phyloP scores from a whole-genome alignment of 2,797 vertebrate species.

The Phrynocephalus vlangalii region DNA sequence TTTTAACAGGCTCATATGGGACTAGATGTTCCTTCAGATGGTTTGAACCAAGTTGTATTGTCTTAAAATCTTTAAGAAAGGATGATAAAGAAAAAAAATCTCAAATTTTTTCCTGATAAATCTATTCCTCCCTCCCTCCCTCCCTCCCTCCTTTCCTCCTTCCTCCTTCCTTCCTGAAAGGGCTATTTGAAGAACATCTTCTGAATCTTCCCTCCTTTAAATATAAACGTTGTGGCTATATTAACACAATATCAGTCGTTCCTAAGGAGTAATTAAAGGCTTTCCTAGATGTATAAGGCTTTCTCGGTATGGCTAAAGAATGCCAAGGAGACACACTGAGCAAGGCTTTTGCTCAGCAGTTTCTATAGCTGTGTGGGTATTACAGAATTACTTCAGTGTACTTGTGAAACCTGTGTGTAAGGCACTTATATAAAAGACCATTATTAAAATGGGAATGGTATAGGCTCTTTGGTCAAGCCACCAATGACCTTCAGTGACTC shows the following conservation, averaged over 20 bases:
- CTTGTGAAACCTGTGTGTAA: conserved; percentile 64
- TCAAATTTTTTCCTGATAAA: too few species aligned
- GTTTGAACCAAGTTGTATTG: too few species aligned
- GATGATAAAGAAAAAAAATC: too few species aligned
- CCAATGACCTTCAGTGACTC: not conserved
- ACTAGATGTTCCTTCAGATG: too few species aligned
- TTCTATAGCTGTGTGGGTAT: conserved; percentile 70
- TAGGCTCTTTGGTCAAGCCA: conserved; percentile 33
- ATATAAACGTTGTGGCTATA: conserved; percentile 76
- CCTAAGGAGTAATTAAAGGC: conserved; percentile 79
- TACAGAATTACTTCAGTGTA: conserved; percentile 74
- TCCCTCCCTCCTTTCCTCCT: too few species aligned
- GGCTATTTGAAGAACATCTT: not conserved
- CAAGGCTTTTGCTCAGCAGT: conserved; percentile 77
- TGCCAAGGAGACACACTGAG: conserved; percentile 77
- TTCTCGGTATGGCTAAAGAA: conserved; percentile 80
- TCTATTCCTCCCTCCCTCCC: too few species aligned
- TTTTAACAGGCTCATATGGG: too few species aligned
- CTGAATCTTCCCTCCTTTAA: conserved; percentile 47
- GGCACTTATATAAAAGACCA: conserved; percentile 57
- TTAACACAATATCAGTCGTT: conserved; percentile 73
- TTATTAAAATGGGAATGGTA: conserved; percentile 69
- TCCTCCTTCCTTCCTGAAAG: not conserved
- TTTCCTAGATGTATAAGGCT: conserved; percentile 80
- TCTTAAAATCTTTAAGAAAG: too few species aligned